Percentiles rank a stretch among this genome's conserved stretches.
Conservation (phyloP, 2,797 vertebrate genomes). For the Propithecus deckenii region DNA sequence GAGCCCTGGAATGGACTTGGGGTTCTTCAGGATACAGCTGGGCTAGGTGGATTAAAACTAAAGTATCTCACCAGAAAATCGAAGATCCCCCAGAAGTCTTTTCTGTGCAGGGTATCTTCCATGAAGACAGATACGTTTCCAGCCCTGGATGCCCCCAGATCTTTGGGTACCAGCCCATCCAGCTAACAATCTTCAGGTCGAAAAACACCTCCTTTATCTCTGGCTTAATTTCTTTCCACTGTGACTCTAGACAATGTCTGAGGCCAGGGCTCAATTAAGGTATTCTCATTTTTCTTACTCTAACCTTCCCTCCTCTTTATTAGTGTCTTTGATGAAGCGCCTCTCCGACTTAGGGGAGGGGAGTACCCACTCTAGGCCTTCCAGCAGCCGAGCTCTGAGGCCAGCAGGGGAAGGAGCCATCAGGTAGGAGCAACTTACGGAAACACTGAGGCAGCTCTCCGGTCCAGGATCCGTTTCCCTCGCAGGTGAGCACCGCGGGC, state of each 20-base stretch:
- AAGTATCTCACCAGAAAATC: not conserved
- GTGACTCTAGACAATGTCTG: not conserved
- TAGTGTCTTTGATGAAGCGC: not conserved
- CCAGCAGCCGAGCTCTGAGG: not conserved
- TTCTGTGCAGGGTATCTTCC: not conserved
- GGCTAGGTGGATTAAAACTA: not conserved
- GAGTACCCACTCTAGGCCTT: not conserved
- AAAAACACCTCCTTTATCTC: not conserved
- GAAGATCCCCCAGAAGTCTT: not conserved
- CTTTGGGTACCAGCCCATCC: not conserved
- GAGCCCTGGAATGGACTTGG: not conserved
- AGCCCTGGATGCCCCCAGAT: not conserved
- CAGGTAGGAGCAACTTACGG: conserved; percentile 88
- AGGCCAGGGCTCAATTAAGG: not conserved
- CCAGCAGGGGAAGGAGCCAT: no score
- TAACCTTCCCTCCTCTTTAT: not conserved
- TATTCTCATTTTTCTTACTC: not conserved
- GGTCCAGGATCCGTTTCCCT: conserved; percentile 96
- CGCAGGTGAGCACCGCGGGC: conserved; percentile 95
- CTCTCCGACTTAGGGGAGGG: not conserved
- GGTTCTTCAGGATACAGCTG: not conserved
- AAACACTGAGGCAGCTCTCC: conserved; percentile 98
- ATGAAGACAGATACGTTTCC: not conserved
- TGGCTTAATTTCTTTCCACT: not conserved
- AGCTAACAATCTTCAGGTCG: not conserved